Evolutionary conservation across 2,797 vertebrate species (phyloP), one percentile per base, ranked within the genome.

Genomic region (Chloroceryle amazona): DNA sequence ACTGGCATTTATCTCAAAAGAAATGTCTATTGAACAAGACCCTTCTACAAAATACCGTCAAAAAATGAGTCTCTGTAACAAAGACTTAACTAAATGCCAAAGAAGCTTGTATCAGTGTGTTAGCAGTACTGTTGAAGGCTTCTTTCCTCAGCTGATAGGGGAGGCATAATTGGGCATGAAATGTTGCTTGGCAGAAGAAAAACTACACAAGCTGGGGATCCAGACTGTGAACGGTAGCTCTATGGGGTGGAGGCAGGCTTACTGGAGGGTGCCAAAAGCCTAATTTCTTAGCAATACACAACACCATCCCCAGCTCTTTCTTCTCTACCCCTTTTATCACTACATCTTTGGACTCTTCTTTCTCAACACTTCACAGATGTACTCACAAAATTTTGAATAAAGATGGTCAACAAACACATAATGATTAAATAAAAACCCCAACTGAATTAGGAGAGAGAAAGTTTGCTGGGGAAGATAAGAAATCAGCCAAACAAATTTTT

Each of bases 351-450:
- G 23, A 60, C 19, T 66, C 33, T 22, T 44, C n/a, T 72, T 85
- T 46, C 42, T 71, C 35, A 70, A 47, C 26, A 44, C 13, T 21
- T 51, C 57, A 78, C 23, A 88, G 23, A 81, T 26, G 15, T 41
- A 47, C n/a, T 57, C 35, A 62, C 18, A 71, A 5, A 63, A 35
- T 37, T 90, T 65, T 41, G 20, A 83, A 81, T 54, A 70, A 86
- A 81, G 65, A 65, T 25, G 12, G 13, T 29, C 65, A 78, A 78
- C 4, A 46, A 26, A 73, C 4, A 42, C 10, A 41, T 11, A 62
- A 54, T 21, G 18, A 62, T 5, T 51, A 51, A 28, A 71, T 37
- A 58, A 62, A 8, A 0, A 0, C 1, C 4, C 3, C 13, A 57
- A 57, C 3, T 8, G 2, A 81, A 81, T 63, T 17, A 60, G 13